Evolutionary conservation across 2,113 vertebrate species (phyloP), one percentile per base, ranked within the genome.

Genomic region (Lagenorhynchus albirostris): DNA sequence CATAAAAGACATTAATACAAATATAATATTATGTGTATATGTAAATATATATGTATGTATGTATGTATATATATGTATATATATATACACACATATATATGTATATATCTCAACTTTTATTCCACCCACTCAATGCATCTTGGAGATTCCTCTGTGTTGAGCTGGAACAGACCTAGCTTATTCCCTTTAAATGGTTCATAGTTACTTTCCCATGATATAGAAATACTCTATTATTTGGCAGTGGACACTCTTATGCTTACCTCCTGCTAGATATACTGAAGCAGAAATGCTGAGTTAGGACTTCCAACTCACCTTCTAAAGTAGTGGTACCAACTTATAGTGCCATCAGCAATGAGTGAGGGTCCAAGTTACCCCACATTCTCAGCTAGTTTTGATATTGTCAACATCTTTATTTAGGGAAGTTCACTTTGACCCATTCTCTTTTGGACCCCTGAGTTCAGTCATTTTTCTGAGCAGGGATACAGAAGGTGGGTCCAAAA

Each of bases 51-150:
- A 53, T 1, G 0, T 53, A 18, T 1, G 0, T 53, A 6, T 53
- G 15, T 17, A 0, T 53, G 50, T 53, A 5, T 53, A 14, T 53
- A 1, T 53, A 5, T 17, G 1, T 53, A 5, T 53, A 0, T 53
- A 0, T 50, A 14, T 50, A 13, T 50, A 15, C 1, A n/a, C n/a
- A 50, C 17, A 53, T 17, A 17, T 5, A 0, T 23, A 5, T 12
- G 10, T 2, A 12, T 8, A 8, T 73, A 26, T 88, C 17, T 6
- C 18, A 36, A 50, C 18, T 21, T 38, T 10, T 81, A 79, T 86
- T 26, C 1, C 15, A 8, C 2, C 21, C 1, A 85, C 55, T 91
- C 18, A 36, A 0, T 58, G 21, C 36, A 84, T 41, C 23, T 20
- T 89, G 8, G 21, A 86, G 9, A 62, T 55, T 17, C 53, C 8